Evolutionary conservation across 2,888 invertebrate species (phyloP).

Genomic region (Dryomyza anilis): DNA sequence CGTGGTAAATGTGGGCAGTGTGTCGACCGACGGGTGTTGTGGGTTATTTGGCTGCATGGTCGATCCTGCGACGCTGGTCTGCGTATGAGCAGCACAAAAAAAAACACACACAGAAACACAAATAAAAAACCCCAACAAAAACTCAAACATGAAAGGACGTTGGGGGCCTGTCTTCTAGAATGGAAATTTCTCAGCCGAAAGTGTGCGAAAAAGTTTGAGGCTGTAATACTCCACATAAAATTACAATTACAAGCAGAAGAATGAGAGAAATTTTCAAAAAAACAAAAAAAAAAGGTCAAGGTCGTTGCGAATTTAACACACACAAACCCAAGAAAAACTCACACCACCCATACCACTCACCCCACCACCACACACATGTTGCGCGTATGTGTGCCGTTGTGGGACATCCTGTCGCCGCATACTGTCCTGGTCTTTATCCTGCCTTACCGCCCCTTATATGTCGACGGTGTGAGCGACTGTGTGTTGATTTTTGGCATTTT

Average conservation of each 20-base stretch:
- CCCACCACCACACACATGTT: too few relatives aligned
- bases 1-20: neutral
- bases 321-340: constrained; percentile 1
- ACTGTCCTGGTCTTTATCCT: too few relatives aligned
- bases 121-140: too few relatives aligned
- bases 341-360: too few relatives aligned
- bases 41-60: constrained; percentile 8
- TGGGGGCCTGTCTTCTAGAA: neutral
- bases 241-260: constrained; percentile 53
- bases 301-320: constrained; percentile 42
- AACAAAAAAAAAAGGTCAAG: constrained; percentile 43
- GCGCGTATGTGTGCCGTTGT: constrained; percentile 19
- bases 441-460: too few relatives aligned
- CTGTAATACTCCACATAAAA: constrained; percentile 58
- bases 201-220: constrained; percentile 3
- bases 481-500: constrained; percentile 49
- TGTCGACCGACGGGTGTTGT: too few relatives aligned
- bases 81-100: neutral
- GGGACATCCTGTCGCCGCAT: constrained; percentile 12
- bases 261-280: too few relatives aligned
- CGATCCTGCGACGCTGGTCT: neutral
- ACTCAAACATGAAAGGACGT: too few relatives aligned
- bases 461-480: too few relatives aligned
- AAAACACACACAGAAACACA: too few relatives aligned
- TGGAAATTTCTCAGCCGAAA: constrained; percentile 7